Percentiles rank a stretch among this genome's conserved stretches.
Conservation (phyloP, 2,888 invertebrate species). For the Thymelicus sylvestris region DNA sequence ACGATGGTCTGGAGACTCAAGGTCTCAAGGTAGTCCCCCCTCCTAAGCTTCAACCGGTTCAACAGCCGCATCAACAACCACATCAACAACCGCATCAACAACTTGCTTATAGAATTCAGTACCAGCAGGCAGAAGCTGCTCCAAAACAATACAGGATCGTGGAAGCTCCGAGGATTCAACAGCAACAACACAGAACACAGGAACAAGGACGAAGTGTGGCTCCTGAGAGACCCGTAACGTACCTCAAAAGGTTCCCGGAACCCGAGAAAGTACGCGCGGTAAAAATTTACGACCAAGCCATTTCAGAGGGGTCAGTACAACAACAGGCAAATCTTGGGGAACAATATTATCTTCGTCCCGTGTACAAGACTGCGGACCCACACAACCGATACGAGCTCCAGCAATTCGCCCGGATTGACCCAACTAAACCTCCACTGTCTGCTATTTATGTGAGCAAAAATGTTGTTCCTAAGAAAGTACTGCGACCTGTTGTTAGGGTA, state of each 20-base stretch:
- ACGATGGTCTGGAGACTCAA: constrained; percentile 72
- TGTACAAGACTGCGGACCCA: constrained; percentile 70
- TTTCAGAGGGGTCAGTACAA: constrained; percentile 56
- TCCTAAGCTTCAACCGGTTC: constrained; percentile 70
- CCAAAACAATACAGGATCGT: constrained; percentile 74
- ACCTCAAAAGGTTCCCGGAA: constrained; percentile 72
- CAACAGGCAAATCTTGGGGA: constrained; percentile 66
- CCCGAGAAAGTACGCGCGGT: constrained; percentile 69
- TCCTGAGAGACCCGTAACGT: constrained; percentile 73
- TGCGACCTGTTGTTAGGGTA: constrained; percentile 55
- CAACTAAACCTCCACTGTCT: constrained; percentile 72
- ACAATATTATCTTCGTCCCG: constrained; percentile 71
- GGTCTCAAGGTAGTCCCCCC: constrained; percentile 77
- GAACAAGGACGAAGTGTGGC: constrained; percentile 64
- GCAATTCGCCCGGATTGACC: constrained; percentile 61
- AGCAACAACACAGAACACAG: constrained; percentile 58
- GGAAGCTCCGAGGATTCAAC: constrained; percentile 59
- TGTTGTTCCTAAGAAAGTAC: constrained; percentile 64
- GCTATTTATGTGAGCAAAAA: constrained; percentile 77
- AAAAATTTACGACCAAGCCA: constrained; percentile 66
- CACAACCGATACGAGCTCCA: constrained; percentile 64
- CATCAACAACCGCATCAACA: constrained; percentile 56
- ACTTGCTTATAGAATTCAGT: constrained; percentile 68
- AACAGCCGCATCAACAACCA: constrained; percentile 54
- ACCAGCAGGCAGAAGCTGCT: constrained; percentile 68